These are phyloP conservation scores for Anguilla obscura DNA, from an alignment of 2,797 vertebrate species.

Conservation along the genomic window DNA sequence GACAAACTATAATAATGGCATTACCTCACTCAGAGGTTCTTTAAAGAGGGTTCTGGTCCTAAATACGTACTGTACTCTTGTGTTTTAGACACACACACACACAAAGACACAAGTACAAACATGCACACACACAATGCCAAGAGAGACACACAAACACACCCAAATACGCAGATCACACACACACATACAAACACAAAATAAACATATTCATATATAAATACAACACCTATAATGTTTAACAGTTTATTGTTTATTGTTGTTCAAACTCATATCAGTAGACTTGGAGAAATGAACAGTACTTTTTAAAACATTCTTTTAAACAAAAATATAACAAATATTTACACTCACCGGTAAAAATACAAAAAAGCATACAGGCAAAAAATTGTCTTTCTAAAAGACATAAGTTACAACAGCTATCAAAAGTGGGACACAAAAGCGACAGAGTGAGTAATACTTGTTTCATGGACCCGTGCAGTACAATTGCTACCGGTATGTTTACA, in stretches of 20 bases:
- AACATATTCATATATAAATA: neutral
- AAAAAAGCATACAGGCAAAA: slow-evolving; percentile 89
- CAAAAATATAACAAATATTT: slow-evolving; percentile 99
- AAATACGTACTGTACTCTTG: no score
- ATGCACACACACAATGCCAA: slow-evolving; percentile 12
- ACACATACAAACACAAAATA: neutral
- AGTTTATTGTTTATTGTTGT: slow-evolving; percentile 76
- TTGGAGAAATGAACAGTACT: slow-evolving; percentile 83
- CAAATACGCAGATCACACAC: neutral
- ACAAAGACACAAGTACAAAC: slow-evolving; percentile 2
- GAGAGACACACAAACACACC: neutral
- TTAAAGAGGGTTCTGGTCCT: no score
- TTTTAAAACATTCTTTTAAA: slow-evolving; percentile 92
- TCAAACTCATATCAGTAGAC: slow-evolving; percentile 85
- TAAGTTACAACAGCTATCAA: slow-evolving; percentile 89
- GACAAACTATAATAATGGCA: no score
- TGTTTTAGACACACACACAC: neutral
- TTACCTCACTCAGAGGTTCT: no score
- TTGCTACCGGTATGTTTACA: slow-evolving; percentile 78
- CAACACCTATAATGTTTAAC: slow-evolving; percentile 42
- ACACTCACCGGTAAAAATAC: slow-evolving; percentile 95
- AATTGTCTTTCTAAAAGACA: slow-evolving; percentile 99
- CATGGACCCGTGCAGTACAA: slow-evolving; percentile 83
- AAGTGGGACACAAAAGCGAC: slow-evolving; percentile 85
- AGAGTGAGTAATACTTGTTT: slow-evolving; percentile 80